Percentiles rank a stretch among this genome's conserved stretches.
These are phyloP conservation scores for Novumbra hubbsi DNA, from an alignment of 2,797 vertebrate genomes.

Conservation along the genomic window DNA sequence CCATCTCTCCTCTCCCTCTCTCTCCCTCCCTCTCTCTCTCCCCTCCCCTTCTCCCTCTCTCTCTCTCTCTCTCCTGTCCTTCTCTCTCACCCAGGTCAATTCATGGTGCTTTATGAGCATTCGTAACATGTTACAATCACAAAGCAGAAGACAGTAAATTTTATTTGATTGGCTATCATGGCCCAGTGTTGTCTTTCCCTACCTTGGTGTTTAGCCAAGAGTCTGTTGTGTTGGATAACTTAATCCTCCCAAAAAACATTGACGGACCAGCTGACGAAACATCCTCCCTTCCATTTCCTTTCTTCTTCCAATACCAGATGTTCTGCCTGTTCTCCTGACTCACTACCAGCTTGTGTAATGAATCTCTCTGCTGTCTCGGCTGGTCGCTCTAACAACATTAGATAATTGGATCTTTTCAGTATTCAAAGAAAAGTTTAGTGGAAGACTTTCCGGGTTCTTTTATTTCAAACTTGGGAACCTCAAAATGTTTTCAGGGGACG, in stretches of 20 bases:
- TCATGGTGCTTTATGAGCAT: too few species aligned
- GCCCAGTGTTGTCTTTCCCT: background rate
- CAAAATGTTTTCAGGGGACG: too few species aligned
- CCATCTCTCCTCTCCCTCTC: too few species aligned
- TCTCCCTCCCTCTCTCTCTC: too few species aligned
- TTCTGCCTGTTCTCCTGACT: background rate
- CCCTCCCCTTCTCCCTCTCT: too few species aligned
- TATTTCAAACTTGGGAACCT: too few species aligned
- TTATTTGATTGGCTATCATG: too few species aligned
- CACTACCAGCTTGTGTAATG: background rate
- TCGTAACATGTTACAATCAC: too few species aligned
- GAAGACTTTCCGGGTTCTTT: too few species aligned
- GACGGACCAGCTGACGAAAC: background rate
- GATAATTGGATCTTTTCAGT: background rate
- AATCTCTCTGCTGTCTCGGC: background rate
- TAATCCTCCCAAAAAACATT: background rate
- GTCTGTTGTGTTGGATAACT: background rate
- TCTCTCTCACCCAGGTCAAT: too few species aligned
- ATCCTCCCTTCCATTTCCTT: background rate
- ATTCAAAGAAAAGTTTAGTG: background rate
- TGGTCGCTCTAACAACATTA: background rate
- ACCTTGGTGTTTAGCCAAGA: background rate
- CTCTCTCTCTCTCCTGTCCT: too few species aligned
- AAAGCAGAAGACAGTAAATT: too few species aligned
- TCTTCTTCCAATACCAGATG: background rate